Conservation (phyloP, 2,113 vertebrate species). For the Boleophthalmus pectinirostris region DNA sequence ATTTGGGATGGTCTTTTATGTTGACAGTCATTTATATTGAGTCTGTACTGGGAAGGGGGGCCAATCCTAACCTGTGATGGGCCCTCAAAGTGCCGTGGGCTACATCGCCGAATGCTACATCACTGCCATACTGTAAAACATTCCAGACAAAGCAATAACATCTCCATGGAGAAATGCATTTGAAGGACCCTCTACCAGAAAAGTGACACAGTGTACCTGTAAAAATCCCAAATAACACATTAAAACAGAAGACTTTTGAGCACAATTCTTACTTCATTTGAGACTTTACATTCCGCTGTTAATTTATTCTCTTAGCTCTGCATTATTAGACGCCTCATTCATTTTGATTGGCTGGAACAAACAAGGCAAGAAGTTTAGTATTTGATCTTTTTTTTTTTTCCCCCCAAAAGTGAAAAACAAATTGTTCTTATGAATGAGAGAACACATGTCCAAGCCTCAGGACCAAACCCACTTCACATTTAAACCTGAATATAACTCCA, state of each 20-base stretch:
- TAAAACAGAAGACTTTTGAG: neutral
- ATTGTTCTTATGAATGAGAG: constrained; percentile 22
- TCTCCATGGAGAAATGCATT: no score
- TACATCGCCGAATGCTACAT: no score
- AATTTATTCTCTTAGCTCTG: constrained; percentile 18
- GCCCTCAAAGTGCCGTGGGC: no score
- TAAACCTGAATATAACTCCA: constrained; percentile 8
- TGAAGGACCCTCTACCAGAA: no score
- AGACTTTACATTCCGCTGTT: neutral
- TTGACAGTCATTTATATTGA: no score
- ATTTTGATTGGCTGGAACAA: constrained; percentile 6
- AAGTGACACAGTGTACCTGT: no score
- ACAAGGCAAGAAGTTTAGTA: constrained; percentile 2
- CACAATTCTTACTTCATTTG: neutral
- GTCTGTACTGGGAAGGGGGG: no score
- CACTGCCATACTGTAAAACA: no score
- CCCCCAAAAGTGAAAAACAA: constrained; percentile 19
- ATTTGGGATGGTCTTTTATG: no score
- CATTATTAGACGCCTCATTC: constrained; percentile 32
- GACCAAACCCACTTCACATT: constrained; percentile 33
- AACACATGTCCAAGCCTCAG: constrained; percentile 6
- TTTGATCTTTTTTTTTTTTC: neutral
- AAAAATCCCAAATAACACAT: neutral
- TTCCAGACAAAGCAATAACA: no score
- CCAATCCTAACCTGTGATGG: no score